phyloP scores from a whole-genome alignment of 1,140 invertebrate genomes.

The Drosophila yakuba region DNA sequence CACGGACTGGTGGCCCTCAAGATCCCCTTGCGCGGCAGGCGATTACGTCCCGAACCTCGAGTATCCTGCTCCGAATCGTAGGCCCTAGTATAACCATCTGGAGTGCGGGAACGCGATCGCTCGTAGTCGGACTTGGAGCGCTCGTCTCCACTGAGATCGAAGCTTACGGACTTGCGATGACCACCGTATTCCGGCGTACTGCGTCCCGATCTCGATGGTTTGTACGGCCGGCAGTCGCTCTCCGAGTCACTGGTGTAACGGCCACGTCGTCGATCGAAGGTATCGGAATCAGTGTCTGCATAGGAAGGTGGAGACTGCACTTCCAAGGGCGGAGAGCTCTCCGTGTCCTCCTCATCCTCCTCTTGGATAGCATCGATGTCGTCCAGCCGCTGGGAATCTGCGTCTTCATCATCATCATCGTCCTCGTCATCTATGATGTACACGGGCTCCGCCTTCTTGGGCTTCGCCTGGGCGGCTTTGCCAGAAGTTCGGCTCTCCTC shows the following conservation, averaged over 20 bases:
- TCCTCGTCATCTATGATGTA: slow-evolving; percentile 81
- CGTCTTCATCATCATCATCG: slow-evolving; percentile 56
- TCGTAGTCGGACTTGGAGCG: slow-evolving; percentile 79
- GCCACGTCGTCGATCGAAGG: slow-evolving; percentile 56
- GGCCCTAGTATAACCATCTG: slow-evolving; percentile 62
- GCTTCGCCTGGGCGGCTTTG: slow-evolving; percentile 19
- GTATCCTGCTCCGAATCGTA: slow-evolving; percentile 83
- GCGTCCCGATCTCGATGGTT: slow-evolving; percentile 68
- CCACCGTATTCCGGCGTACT: slow-evolving; percentile 73
- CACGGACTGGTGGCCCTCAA: slow-evolving; percentile 75
- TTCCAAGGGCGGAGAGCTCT: slow-evolving; percentile 60
- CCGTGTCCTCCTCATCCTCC: slow-evolving; percentile 57
- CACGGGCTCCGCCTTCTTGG: slow-evolving; percentile 73
- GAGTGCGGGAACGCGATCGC: slow-evolving; percentile 71
- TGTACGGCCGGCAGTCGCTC: slow-evolving; percentile 67
- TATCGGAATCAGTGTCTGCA: slow-evolving; percentile 75
- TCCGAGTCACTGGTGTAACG: slow-evolving; percentile 83
- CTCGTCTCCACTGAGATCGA: slow-evolving; percentile 83
- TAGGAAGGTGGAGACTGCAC: slow-evolving; percentile 69
- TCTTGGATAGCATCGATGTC: slow-evolving; percentile 59
- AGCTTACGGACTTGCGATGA: slow-evolving; percentile 83
- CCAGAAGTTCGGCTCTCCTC: slow-evolving; percentile 19
- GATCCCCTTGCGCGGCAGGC: slow-evolving; percentile 77
- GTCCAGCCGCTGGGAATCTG: slow-evolving; percentile 23
- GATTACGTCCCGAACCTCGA: slow-evolving; percentile 27